Evolutionary conservation across 2,888 invertebrate genomes (phyloP), one percentile per base, ranked within the genome.

Genomic region (Hermaeophaga mercurialis): DNA sequence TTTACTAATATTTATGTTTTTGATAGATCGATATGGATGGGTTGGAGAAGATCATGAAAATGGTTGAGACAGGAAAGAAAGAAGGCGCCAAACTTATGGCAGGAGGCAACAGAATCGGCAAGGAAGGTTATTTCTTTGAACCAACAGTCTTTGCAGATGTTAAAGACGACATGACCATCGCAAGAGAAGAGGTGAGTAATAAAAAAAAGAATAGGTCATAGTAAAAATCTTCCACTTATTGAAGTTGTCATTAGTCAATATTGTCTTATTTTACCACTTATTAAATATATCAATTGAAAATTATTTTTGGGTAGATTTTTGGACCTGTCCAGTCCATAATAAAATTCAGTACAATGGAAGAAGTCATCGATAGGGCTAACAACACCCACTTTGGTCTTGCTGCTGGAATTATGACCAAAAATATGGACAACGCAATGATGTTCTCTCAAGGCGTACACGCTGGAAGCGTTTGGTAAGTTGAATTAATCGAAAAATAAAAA

Each of bases 251-350:
- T n/a, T n/a, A n/a, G n/a, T n/a, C n/a, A n/a, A n/a, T n/a, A n/a
- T n/a, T n/a, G n/a, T n/a, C n/a, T n/a, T n/a, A n/a, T n/a, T n/a
- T n/a, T n/a, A n/a, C n/a, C n/a, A n/a, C n/a, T n/a, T n/a, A n/a
- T n/a, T n/a, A n/a, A n/a, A n/a, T n/a, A n/a, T n/a, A n/a, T n/a
- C n/a, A n/a, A n/a, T n/a, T n/a, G n/a, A 24, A 43, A 18, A 50
- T 48, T 53, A 24, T 55, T 34, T 26, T 53, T 28, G 66, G 68
- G 11, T 67, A 91, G 90, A 94, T 95, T 65, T 94, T 95, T 73
- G 94, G 94, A 0, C 94, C 94, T 0, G 94, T 94, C 1, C 92
- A 93, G 77, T 86, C 85, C 52, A 91, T 94, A 66, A 79, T 94
- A 31, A 91, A 90, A 75, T 94, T 94, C 70, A 85, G 86, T 33